phyloP scores from a whole-genome alignment of 2,113 vertebrate genomes.

The Phaethon lepturus region DNA sequence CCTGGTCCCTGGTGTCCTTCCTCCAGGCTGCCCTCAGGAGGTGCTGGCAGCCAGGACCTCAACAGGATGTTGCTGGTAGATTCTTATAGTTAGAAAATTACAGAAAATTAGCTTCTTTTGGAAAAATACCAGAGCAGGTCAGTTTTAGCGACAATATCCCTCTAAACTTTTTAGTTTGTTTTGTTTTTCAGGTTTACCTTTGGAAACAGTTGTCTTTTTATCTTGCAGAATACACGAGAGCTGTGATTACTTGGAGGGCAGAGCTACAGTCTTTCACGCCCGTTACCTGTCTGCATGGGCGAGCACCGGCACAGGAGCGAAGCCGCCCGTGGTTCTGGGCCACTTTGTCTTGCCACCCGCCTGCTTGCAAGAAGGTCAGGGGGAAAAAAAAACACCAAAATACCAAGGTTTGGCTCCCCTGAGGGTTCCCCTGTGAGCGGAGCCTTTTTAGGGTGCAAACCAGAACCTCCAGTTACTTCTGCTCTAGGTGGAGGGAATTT shows the following conservation, averaged over 20 bases:
- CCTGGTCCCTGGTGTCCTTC: not conserved
- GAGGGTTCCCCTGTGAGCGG: not conserved
- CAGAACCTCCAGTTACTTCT: not conserved
- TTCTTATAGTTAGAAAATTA: not conserved
- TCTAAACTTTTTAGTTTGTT: not conserved
- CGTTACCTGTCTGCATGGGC: slow-evolving; percentile 65
- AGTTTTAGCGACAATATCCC: not conserved
- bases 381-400: rapidly evolving
- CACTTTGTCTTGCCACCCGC: slow-evolving; percentile 79
- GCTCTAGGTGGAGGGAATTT: not conserved
- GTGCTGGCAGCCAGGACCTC: rapidly evolving
- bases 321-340: slow-evolving; percentile 60
- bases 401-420: not conserved
- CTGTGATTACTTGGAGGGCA: slow-evolving; percentile 76
- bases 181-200: not conserved
- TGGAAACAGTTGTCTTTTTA: not conserved
- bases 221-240: slow-evolving; percentile 78
- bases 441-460: not conserved
- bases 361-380: slow-evolving; percentile 78
- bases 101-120: not conserved
- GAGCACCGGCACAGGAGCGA: not conserved
- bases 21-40: not conserved
- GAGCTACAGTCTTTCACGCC: slow-evolving; percentile 78
- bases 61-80: rapidly evolving
- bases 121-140: not conserved